A percentile compares a stretch with the other conserved stretches of the same genome.
Evolutionary conservation across 2,888 invertebrate species (phyloP).

Genomic region (Silvanus unidentatus): DNA sequence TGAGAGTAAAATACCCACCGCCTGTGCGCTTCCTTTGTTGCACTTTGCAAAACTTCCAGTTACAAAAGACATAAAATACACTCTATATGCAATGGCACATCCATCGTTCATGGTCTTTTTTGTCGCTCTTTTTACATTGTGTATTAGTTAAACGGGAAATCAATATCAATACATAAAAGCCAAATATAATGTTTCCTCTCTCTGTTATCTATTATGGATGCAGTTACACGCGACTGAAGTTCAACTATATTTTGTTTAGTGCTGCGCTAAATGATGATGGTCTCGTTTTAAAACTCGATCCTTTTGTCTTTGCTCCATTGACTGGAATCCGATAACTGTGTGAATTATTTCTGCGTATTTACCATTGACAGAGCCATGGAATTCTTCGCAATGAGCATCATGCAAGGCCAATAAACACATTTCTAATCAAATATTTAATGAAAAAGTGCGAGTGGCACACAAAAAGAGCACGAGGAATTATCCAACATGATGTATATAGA

Average conservation of each 20-base stretch:
- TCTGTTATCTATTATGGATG: conserved; percentile 28
- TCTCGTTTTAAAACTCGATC: conserved; percentile 7
- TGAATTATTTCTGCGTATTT: background rate
- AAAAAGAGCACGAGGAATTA: no score
- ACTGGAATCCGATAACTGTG: conserved; percentile 15
- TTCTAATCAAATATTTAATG: background rate
- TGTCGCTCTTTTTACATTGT: no score
- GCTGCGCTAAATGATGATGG: conserved; percentile 16
- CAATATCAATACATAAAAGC: conserved; percentile 33
- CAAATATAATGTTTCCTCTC: conserved; percentile 30
- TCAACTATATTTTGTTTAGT: conserved; percentile 23
- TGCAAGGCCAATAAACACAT: no score
- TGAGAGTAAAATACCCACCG: no score
- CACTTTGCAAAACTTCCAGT: no score
- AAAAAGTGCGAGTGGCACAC: background rate
- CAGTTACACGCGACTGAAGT: conserved; percentile 32
- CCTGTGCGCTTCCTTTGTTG: no score
- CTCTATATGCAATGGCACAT: no score
- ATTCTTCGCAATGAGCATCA: no score
- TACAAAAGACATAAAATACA: no score
- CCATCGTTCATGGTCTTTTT: no score
- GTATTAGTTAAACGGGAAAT: conserved; percentile 24
- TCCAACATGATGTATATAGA: no score
- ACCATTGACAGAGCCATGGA: background rate
- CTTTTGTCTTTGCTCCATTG: conserved; percentile 19